Conservation (phyloP, 2,113 vertebrate genomes). For the Odocoileus hemionus region DNA sequence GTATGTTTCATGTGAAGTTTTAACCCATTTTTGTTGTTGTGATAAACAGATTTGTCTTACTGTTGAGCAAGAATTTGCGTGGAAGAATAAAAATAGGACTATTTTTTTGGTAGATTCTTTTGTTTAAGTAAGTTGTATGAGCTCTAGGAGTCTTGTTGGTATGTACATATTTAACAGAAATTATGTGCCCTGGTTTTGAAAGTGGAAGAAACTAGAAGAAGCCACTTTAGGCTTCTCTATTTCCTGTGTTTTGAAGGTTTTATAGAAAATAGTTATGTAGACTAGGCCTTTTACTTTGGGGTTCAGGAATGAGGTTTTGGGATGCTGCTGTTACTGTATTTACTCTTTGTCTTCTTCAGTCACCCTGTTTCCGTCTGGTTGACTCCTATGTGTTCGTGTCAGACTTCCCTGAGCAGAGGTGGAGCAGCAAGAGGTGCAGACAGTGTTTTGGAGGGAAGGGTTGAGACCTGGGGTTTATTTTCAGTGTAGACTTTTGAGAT, state of each 20-base stretch:
- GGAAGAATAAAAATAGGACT: slow-evolving; percentile 9
- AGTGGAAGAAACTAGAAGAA: background rate
- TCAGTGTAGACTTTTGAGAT: background rate
- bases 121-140: background rate
- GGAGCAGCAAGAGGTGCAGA: background rate
- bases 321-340: background rate
- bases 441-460: background rate
- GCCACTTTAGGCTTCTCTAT: background rate
- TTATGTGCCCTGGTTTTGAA: slow-evolving; percentile 33
- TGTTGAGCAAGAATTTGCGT: background rate
- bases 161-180: slow-evolving; percentile 17
- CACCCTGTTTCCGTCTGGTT: background rate
- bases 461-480: background rate
- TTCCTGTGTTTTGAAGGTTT: background rate
- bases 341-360: background rate
- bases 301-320: background rate
- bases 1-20: background rate
- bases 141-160: background rate
- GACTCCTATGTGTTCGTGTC: background rate
- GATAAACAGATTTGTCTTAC: slow-evolving; percentile 38
- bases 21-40: background rate
- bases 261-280: background rate
- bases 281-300: background rate
- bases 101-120: background rate
- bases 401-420: background rate